These are phyloP conservation scores for Drosophila melanocephala DNA, from an alignment of 2,888 invertebrate species.

Conservation along the genomic window DNA sequence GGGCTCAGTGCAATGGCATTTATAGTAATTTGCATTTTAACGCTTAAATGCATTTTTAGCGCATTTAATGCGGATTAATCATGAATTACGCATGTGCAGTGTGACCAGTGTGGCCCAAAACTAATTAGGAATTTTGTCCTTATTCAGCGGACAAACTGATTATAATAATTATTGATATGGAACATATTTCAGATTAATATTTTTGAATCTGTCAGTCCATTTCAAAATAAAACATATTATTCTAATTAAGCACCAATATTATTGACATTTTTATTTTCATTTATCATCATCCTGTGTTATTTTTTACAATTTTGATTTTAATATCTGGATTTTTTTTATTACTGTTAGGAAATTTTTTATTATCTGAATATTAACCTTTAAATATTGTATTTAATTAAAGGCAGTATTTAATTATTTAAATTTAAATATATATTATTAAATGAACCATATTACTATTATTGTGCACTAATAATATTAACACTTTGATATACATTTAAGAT, in stretches of 20 bases:
- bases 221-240: no score
- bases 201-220: no score
- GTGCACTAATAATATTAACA: background rate
- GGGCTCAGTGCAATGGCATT: conserved; percentile 51
- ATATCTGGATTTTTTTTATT: background rate
- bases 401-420: background rate
- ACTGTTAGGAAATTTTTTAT: no score
- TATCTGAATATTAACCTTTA: background rate
- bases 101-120: conserved; percentile 17
- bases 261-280: background rate
- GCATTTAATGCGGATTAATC: conserved; percentile 56
- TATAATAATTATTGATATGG: background rate
- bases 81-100: conserved; percentile 20
- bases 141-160: background rate
- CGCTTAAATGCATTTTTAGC: conserved; percentile 75
- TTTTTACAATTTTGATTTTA: background rate
- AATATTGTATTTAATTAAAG: background rate
- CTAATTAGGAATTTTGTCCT: background rate
- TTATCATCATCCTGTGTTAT: no score
- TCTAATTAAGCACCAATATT: background rate
- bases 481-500: background rate
- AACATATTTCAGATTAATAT: background rate
- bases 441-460: no score
- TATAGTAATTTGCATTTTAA: conserved; percentile 80
- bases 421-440: background rate